Evolutionary conservation across 1,140 invertebrate genomes (phyloP).

Genomic region (Bombus pascuorum): DNA sequence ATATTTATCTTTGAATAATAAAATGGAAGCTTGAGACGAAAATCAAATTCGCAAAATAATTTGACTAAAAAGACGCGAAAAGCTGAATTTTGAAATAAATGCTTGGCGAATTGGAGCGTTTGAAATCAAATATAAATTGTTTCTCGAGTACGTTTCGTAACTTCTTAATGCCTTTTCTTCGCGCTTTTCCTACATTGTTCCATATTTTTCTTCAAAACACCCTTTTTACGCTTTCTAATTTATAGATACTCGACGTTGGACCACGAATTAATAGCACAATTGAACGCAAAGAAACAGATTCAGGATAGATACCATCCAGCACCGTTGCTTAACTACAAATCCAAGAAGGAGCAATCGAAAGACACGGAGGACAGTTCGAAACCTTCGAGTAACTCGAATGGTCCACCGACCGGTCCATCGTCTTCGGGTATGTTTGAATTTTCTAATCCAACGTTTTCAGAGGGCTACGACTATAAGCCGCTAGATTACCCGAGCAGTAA

Average conservation of each 20-base stretch:
- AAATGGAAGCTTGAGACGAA: not conserved
- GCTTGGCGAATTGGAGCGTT: not conserved
- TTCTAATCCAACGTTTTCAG: slow-evolving; percentile 36
- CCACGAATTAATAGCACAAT: slow-evolving; percentile 66
- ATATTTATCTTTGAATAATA: not conserved
- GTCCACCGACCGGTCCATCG: not conserved
- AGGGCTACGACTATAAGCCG: slow-evolving; percentile 51
- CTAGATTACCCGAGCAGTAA: slow-evolving; percentile 37
- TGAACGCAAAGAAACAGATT: slow-evolving; percentile 65
- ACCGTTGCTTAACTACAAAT: slow-evolving; percentile 64
- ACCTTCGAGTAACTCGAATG: not conserved
- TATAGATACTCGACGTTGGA: slow-evolving; percentile 74
- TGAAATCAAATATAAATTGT: not conserved
- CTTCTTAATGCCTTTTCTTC: no score
- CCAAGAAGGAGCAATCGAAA: slow-evolving; percentile 40
- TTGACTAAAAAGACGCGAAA: no score
- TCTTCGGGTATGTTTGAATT: slow-evolving; percentile 26
- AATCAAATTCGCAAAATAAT: no score
- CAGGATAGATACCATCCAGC: slow-evolving; percentile 77
- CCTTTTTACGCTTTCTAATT: not conserved
- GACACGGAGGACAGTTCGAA: slow-evolving; percentile 33
- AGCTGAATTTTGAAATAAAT: no score
- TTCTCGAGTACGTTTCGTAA: not conserved
- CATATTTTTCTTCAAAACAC: no score
- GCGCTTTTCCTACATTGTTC: not conserved